Conservation (phyloP, 2,797 vertebrate species). For the Botia almorhae region DNA sequence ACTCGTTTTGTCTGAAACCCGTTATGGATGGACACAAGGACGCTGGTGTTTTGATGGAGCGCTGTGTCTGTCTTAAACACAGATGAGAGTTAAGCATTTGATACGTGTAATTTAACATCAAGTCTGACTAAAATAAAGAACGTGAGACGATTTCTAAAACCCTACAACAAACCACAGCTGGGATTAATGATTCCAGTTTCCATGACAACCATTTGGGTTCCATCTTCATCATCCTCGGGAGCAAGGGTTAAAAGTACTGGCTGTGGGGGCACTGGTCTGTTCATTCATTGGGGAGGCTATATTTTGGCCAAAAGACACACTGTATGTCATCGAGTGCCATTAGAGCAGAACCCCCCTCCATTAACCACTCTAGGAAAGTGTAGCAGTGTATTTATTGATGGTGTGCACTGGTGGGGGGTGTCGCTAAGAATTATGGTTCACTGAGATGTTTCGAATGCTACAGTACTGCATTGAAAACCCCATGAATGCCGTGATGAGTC, state of each 20-base stretch:
- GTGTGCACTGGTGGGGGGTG: too few relatives aligned
- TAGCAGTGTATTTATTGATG: background rate
- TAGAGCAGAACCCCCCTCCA: background rate
- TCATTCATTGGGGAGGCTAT: slow-evolving; percentile 22
- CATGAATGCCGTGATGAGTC: too few relatives aligned
- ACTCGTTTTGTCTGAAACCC: slow-evolving; percentile 7
- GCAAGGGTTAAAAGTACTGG: slow-evolving; percentile 31
- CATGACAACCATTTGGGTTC: slow-evolving; percentile 38
- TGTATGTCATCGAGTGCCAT: slow-evolving; percentile 4
- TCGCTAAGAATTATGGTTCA: too few relatives aligned
- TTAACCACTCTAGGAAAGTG: background rate
- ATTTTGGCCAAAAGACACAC: slow-evolving; percentile 23
- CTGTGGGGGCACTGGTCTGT: slow-evolving; percentile 27
- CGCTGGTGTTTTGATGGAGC: background rate
- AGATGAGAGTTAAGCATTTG: slow-evolving; percentile 31
- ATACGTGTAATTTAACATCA: slow-evolving; percentile 43
- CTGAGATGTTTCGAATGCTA: too few relatives aligned
- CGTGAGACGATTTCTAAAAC: slow-evolving; percentile 40
- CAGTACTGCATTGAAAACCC: too few relatives aligned
- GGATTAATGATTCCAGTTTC: slow-evolving; percentile 45
- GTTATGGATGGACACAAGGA: slow-evolving; percentile 18
- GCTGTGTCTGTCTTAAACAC: slow-evolving; percentile 8
- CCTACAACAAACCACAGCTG: slow-evolving; percentile 46
- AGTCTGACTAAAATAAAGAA: slow-evolving; percentile 44
- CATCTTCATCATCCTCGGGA: slow-evolving; percentile 26